A percentile compares a stretch with the other conserved stretches of the same genome.
phyloP scores from a whole-genome alignment of 2,113 vertebrate species.

The Dipodomys merriami region DNA sequence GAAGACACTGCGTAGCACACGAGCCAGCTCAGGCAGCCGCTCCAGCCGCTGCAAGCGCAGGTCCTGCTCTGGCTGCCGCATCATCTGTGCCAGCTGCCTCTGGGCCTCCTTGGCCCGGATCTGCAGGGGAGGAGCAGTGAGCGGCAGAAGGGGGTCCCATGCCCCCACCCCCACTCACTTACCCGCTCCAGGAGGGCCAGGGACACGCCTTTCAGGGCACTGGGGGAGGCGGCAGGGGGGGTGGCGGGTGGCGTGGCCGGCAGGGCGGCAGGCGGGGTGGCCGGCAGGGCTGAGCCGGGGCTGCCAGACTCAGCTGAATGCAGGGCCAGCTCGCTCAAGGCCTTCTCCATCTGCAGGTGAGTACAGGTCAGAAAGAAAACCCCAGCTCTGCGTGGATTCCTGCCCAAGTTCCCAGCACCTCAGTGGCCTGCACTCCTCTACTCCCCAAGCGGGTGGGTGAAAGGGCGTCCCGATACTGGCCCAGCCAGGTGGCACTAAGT shows the following conservation, averaged over 20 bases:
- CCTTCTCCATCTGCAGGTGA: conserved; percentile 94
- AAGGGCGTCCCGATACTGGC: background rate
- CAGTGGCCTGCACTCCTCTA: no score
- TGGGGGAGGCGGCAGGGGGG: conserved; percentile 68
- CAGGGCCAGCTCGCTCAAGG: conserved; percentile 89
- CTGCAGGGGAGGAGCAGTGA: conserved; percentile 74
- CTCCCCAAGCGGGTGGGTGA: no score
- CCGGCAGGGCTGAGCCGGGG: conserved; percentile 10
- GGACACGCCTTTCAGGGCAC: conserved; percentile 91
- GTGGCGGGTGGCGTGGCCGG: background rate
- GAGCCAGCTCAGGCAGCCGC: conserved; percentile 89
- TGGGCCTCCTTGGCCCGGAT: conserved; percentile 93
- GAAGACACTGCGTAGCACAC: conserved; percentile 90
- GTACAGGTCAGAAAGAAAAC: background rate
- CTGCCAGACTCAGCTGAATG: conserved; percentile 79
- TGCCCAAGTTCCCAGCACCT: background rate
- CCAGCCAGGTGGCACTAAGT: background rate
- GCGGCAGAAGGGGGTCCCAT: rapidly evolving
- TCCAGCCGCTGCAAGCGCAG: conserved; percentile 88
- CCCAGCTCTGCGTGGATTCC: background rate
- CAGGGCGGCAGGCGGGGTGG: background rate
- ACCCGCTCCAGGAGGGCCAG: conserved; percentile 94
- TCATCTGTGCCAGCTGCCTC: conserved; percentile 91
- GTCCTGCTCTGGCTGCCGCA: conserved; percentile 86
- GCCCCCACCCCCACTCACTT: conserved; percentile 46